Evolutionary conservation across 2,888 invertebrate species (phyloP).

Genomic region (Pachycephus smyrnensis): DNA sequence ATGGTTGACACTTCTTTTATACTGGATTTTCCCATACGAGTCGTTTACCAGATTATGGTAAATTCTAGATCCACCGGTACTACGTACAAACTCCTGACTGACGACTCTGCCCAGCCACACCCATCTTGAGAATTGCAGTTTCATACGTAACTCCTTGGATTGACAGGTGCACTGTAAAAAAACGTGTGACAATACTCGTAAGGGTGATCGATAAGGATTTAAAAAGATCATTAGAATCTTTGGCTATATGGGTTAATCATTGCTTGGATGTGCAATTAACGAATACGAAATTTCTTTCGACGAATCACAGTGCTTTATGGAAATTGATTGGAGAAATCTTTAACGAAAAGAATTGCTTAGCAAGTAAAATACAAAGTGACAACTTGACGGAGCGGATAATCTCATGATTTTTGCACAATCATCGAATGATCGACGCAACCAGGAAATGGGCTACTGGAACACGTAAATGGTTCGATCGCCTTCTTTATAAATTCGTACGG

Average conservation of each 20-base stretch:
- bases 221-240: no score
- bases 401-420: no score
- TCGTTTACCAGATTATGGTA: slow-evolving; percentile 42
- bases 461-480: neutral
- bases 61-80: slow-evolving; percentile 38
- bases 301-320: no score
- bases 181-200: slow-evolving; percentile 39
- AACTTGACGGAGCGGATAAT: no score
- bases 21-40: slow-evolving; percentile 35
- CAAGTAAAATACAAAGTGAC: no score
- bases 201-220: no score
- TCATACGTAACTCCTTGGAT: no score
- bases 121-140: slow-evolving; percentile 40
- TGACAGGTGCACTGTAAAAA: slow-evolving; percentile 8
- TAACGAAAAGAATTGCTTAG: no score
- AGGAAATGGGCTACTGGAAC: slow-evolving; percentile 6
- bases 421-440: neutral
- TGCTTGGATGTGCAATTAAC: no score
- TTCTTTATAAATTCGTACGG: neutral
- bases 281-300: no score
- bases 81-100: slow-evolving; percentile 35
- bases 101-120: slow-evolving; percentile 36
- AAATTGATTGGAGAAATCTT: no score
- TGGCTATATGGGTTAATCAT: no score
- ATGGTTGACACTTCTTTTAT: slow-evolving; percentile 50